Evolutionary conservation across 2,797 vertebrate genomes (phyloP), one percentile per base, ranked within the genome.

Genomic region (Atherinosoma microstoma): DNA sequence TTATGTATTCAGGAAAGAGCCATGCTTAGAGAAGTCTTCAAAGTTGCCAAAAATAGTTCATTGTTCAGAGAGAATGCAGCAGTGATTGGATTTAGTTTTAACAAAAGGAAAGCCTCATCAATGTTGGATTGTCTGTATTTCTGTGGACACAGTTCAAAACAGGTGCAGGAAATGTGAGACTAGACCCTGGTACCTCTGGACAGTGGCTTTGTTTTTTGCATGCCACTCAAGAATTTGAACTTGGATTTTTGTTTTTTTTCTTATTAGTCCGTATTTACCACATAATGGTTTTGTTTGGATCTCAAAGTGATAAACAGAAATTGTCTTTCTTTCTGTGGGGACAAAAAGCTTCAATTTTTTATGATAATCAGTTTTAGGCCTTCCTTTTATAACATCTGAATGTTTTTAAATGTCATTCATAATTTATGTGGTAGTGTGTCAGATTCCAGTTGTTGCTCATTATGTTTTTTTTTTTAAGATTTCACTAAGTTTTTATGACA

Each of bases 31-130:
- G 61, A 80, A 64, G 58, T 75, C 76, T 78, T 75, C 30, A 59
- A 59, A 68, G 68, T 75, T 82, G 72, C 67, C 68, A 75, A 68
- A 83, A 73, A 30, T 36, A 30, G 54, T 49, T 73, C 40, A 61
- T 88, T 87, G 76, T 88, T 86, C 70, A 71, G 62, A 76, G 76
- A 34, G 38, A 68, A 62, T 63, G 57, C 42, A 58, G 58, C 34
- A 16, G 36, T 74, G 79, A 87, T 87, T 83, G 65, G 76, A 79
- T 85, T 85, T 74, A 40, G 24, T 83, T 56, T 73, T 51, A 80
- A 84, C 70, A 84, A 82, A 64, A 70, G 74, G 49, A 65, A 67
- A 68, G 67, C 64, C 64, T 80, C 65, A 40, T 68, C 56, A 70
- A 67, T 82, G 72, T 70, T 68, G 49, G 49, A 64, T 49, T 70